Base-by-base conservation (phyloP, 2,797 vertebrate genomes). In the Sebastes melanostomus region DNA sequence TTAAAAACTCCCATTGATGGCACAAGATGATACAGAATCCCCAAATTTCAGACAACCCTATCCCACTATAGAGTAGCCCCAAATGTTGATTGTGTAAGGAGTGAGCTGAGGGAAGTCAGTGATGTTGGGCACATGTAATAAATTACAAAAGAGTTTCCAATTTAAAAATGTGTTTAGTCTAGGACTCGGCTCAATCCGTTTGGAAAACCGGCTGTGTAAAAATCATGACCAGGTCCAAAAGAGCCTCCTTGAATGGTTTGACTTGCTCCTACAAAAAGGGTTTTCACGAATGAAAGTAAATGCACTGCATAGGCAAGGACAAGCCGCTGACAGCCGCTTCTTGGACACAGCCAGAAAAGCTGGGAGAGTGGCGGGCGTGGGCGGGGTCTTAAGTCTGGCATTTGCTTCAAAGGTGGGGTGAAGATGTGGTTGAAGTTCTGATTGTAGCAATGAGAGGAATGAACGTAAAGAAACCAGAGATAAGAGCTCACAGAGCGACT, bases 271-370 rank as follows among this genome's bases (percentile, higher is more conserved):
- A 87, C 58, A 65, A 86, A 52, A 77, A 73, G n/a, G n/a, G n/a
- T n/a, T n/a, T 86, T 66, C 75, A 79, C 42, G 46, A 88, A 82
- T 86, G 38, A 93, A 91, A 87, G 66, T 75, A 86, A 92, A 94
- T 92, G 89, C 86, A 93, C 91, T 94, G 93, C 92, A 94, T 93
- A 94, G 91, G 91, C 89, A 90, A 91, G 68, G 71, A 76, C 83
- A 78, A 89, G 91, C 88, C 63, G 67, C 89, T 81, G 81, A 85
- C 75, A 87, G 81, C 79, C 32, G 60, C 83, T 89, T 90, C 82
- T 77, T 77, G 83, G 86, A 90, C 78, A 76, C 70, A 86, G 79
- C 81, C 79, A 65, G 77, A 66, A 84, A 79, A 82, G 74, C 83
- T 75, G 76, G 76, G 79, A 68, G 77, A 81, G 27, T 52, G 73